These are phyloP conservation scores for Ommatoiulus sabulosus DNA, from an alignment of 2,888 invertebrate species.

Conservation along the genomic window DNA sequence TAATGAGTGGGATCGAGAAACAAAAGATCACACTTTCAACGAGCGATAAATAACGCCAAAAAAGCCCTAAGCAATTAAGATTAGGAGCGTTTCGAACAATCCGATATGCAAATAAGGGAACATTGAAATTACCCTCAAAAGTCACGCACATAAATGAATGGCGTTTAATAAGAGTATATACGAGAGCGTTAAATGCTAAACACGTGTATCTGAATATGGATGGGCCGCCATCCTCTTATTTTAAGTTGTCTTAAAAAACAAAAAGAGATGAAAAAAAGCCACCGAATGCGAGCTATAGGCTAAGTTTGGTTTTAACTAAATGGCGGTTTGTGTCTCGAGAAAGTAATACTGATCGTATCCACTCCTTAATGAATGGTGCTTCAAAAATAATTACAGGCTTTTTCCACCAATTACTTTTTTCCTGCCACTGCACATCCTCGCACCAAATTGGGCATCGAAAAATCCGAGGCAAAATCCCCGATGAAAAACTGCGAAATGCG, in stretches of 20 bases:
- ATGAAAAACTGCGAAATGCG: slow-evolving; percentile 16
- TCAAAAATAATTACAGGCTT: slow-evolving; percentile 49
- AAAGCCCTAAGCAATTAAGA: slow-evolving; percentile 18
- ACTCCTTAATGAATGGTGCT: slow-evolving; percentile 50
- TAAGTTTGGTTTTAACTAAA: slow-evolving; percentile 15
- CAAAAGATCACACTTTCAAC: background rate
- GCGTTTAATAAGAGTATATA: background rate
- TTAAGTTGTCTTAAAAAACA: background rate
- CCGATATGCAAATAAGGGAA: background rate
- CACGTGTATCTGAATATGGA: slow-evolving; percentile 16
- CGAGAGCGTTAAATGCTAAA: background rate
- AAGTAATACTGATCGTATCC: slow-evolving; percentile 39
- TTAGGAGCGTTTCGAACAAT: slow-evolving; percentile 32
- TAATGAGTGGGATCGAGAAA: background rate
- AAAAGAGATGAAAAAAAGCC: background rate
- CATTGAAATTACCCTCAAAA: slow-evolving; percentile 18
- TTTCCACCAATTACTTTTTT: slow-evolving; percentile 37
- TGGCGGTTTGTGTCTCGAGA: slow-evolving; percentile 35
- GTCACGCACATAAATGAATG: background rate
- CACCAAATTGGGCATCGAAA: slow-evolving; percentile 12
- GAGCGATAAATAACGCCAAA: background rate
- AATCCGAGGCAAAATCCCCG: background rate
- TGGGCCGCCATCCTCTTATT: background rate
- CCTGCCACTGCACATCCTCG: slow-evolving; percentile 47
- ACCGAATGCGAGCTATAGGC: background rate